Percentiles rank a stretch among this genome's conserved stretches.
phyloP scores from a whole-genome alignment of 2,797 vertebrate species.

The Melanotaenia maccullochi region DNA sequence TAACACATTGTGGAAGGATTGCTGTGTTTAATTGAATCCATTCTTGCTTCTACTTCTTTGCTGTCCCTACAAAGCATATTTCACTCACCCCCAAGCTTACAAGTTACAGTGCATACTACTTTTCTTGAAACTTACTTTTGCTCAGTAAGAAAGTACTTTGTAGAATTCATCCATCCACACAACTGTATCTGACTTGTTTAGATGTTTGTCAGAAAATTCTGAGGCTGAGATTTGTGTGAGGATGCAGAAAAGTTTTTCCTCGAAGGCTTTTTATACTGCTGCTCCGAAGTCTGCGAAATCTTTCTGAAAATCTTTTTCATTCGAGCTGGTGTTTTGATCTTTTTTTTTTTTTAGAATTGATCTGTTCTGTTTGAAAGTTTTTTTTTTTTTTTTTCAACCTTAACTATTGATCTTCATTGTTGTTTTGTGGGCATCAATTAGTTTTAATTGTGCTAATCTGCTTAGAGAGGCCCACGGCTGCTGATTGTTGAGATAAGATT shows the following conservation, averaged over 20 bases:
- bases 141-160: background rate
- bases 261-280: background rate
- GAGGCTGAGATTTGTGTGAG: background rate
- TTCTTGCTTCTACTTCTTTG: background rate
- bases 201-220: background rate
- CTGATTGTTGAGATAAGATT: background rate
- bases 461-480: background rate
- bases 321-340: background rate
- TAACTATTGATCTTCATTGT: background rate
- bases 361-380: background rate
- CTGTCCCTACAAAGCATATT: background rate
- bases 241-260: background rate
- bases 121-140: conserved; percentile 1
- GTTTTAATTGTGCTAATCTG: conserved; percentile 1
- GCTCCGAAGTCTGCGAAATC: background rate
- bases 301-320: background rate
- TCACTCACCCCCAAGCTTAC: background rate
- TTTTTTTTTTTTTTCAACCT: background rate
- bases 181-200: background rate
- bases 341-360: background rate
- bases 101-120: background rate
- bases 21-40: background rate
- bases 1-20: no score
- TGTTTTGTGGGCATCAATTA: background rate
- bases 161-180: background rate